phyloP scores from a whole-genome alignment of 2,797 vertebrate species.

The Peromyscus attwateri region DNA sequence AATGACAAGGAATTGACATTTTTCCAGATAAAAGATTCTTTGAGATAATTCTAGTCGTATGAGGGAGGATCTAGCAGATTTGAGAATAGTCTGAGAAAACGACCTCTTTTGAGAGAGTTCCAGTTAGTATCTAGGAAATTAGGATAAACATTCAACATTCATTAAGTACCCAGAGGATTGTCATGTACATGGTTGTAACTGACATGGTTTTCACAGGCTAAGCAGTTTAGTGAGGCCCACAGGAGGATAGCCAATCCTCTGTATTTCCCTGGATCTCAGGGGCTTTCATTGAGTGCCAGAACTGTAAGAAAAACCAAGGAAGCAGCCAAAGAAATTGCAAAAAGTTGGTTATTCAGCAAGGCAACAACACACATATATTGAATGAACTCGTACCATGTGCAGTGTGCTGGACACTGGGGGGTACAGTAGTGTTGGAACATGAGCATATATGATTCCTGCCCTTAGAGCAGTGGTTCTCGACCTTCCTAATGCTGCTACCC shows the following conservation, averaged over 20 bases:
- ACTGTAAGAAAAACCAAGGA: slow-evolving; percentile 38
- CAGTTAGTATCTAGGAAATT: slow-evolving; percentile 13
- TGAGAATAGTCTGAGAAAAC: slow-evolving; percentile 48
- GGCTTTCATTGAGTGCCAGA: background rate
- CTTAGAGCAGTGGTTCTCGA: background rate
- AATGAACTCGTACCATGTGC: background rate
- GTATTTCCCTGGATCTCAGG: background rate
- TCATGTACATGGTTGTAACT: background rate
- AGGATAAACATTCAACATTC: background rate
- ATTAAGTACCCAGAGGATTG: background rate
- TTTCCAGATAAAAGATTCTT: slow-evolving; percentile 67
- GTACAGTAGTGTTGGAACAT: background rate
- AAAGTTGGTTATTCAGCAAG: background rate
- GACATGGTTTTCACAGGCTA: background rate
- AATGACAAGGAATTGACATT: slow-evolving; percentile 64
- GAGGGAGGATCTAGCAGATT: slow-evolving; percentile 24
- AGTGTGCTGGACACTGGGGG: background rate
- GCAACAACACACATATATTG: background rate
- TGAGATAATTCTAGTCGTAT: slow-evolving; percentile 54
- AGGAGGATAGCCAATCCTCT: background rate
- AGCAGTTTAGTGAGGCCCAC: background rate
- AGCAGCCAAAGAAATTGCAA: background rate
- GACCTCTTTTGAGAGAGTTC: slow-evolving; percentile 53
- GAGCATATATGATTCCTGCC: background rate
- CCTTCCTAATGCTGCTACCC: background rate